Evolutionary conservation across 2,113 vertebrate species (phyloP).

Genomic region (Bambusicola thoracicus): DNA sequence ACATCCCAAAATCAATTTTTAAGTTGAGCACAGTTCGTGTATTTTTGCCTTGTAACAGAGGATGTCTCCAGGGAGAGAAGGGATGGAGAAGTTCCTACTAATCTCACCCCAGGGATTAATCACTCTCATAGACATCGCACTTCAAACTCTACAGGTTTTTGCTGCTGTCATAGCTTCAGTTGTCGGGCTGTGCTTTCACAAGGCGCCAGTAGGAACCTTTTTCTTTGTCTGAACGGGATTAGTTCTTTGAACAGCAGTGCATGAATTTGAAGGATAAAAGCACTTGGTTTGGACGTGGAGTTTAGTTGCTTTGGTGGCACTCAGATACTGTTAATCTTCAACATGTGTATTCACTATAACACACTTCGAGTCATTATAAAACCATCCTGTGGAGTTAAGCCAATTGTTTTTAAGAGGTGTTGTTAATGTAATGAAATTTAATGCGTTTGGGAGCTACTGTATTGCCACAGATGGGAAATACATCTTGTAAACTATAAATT

Average conservation of each 20-base stretch:
- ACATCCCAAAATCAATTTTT: conserved; percentile 78
- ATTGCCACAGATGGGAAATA: conserved; percentile 64
- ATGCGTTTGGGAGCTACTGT: conserved; percentile 48
- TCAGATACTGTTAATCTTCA: background rate
- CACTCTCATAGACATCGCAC: background rate
- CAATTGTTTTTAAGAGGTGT: conserved; percentile 64
- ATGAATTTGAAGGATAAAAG: background rate
- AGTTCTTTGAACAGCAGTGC: background rate
- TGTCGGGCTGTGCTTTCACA: background rate
- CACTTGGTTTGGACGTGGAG: background rate
- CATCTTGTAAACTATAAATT: conserved; percentile 63
- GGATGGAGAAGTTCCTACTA: background rate
- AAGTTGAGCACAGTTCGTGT: conserved; percentile 76
- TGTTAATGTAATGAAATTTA: conserved; percentile 50
- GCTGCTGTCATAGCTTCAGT: background rate
- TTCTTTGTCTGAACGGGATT: background rate
- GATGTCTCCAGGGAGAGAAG: conserved; percentile 43
- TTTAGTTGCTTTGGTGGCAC: background rate
- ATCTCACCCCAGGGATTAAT: conserved; percentile 28
- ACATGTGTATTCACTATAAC: background rate
- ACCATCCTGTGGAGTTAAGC: conserved; percentile 27
- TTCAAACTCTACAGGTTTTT: background rate
- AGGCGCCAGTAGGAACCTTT: background rate
- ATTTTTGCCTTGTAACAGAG: conserved; percentile 70
- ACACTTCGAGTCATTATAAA: background rate